phyloP scores from a whole-genome alignment of 2,888 invertebrate genomes.

The Drosophila fungiperda region DNA sequence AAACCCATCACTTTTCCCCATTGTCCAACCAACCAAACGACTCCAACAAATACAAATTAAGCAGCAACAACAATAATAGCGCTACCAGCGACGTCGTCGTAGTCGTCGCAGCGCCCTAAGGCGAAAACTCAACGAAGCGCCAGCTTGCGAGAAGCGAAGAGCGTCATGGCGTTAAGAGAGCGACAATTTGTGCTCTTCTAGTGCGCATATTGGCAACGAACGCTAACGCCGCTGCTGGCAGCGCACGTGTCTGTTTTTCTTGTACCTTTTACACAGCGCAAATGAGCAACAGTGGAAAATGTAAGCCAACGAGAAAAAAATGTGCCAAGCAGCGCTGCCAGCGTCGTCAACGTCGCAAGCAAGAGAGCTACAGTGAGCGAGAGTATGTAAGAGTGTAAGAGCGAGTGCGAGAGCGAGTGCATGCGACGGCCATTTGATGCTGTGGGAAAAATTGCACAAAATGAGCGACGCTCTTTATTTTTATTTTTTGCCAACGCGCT shows the following conservation, averaged over 20 bases:
- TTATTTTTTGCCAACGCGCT: slow-evolving; percentile 56
- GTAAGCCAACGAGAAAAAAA: slow-evolving; percentile 60
- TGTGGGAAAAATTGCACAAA: slow-evolving; percentile 62
- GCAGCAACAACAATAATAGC: not conserved
- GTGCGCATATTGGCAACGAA: slow-evolving; percentile 12
- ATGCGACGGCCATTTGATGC: slow-evolving; percentile 58
- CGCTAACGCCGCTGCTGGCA: slow-evolving; percentile 32
- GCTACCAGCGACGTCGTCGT: slow-evolving; percentile 17
- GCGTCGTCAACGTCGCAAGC: slow-evolving; percentile 16
- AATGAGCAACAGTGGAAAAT: slow-evolving; percentile 72
- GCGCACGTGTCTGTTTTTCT: slow-evolving; percentile 67
- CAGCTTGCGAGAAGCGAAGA: slow-evolving; percentile 29
- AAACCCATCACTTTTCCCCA: slow-evolving; percentile 27
- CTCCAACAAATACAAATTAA: slow-evolving; percentile 18
- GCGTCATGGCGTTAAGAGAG: slow-evolving; percentile 57
- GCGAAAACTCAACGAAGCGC: slow-evolving; percentile 74
- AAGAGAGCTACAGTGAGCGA: slow-evolving; percentile 32
- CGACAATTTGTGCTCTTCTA: slow-evolving; percentile 34
- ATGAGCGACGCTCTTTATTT: slow-evolving; percentile 65
- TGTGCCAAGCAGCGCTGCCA: slow-evolving; percentile 64
- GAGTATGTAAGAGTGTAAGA: slow-evolving; percentile 26
- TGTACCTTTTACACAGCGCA: slow-evolving; percentile 51
- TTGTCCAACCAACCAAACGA: slow-evolving; percentile 43
- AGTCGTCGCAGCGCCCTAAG: slow-evolving; percentile 15
- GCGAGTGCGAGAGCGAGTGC: slow-evolving; percentile 37